Percentiles rank a stretch among this genome's conserved stretches.
Evolutionary conservation across 2,888 invertebrate genomes (phyloP).

Genomic region (Ptychoptera contaminata): DNA sequence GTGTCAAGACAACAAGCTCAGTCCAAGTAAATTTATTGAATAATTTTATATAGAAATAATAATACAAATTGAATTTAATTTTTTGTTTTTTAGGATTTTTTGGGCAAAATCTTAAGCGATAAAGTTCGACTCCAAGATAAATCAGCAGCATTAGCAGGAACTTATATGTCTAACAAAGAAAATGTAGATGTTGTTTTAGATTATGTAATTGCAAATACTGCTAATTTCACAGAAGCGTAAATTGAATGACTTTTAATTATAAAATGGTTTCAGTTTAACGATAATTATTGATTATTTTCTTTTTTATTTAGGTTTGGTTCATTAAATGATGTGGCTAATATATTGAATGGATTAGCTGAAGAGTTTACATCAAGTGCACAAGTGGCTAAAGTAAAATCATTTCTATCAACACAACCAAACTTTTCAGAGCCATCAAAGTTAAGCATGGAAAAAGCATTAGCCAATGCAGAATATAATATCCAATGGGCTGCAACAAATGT

Average conservation of each 20-base stretch:
- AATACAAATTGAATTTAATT: background rate
- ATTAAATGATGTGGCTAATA: conserved; percentile 11
- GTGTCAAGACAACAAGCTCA: conserved; percentile 38
- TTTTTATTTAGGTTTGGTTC: conserved; percentile 2
- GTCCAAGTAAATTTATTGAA: conserved; percentile 31
- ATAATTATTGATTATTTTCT: no score
- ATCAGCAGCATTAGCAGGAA: conserved; percentile 26
- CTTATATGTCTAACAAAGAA: conserved; percentile 36
- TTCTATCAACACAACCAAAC: no score
- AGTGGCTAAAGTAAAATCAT: no score
- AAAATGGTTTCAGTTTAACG: no score
- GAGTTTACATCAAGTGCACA: no score
- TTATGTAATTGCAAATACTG: conserved; percentile 25
- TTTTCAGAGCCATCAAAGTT: background rate
- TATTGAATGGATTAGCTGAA: background rate
- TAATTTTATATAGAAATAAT: background rate
- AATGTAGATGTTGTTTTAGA: conserved; percentile 38
- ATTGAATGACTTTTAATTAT: conserved; percentile 8
- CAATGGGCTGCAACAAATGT: no score
- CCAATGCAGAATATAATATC: no score
- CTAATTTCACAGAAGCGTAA: conserved; percentile 20
- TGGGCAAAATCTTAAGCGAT: conserved; percentile 30
- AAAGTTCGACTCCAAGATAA: conserved; percentile 27
- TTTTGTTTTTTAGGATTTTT: conserved; percentile 24
- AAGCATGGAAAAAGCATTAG: no score